A percentile compares a stretch with the other conserved stretches of the same genome.
Conservation (phyloP, 2,113 vertebrate genomes). For the Pygoscelis antarcticus region DNA sequence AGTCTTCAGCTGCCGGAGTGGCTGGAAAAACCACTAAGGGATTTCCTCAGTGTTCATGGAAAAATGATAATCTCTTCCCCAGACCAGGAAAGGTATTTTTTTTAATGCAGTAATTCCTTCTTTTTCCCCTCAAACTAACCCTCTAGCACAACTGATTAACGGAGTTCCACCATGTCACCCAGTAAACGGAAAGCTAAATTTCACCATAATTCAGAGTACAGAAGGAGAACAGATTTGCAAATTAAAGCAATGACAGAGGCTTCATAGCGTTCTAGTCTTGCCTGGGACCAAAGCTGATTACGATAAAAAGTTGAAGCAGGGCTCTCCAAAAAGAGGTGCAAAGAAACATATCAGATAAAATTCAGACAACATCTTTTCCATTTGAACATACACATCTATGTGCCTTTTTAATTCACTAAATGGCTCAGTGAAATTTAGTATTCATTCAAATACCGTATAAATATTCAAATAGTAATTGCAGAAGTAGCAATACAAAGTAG, state of each 20-base stretch:
- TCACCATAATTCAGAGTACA: not conserved
- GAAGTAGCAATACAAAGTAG: not conserved
- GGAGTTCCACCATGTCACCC: not conserved
- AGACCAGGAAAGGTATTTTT: not conserved
- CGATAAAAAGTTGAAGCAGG: not conserved
- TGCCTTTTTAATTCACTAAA: not conserved
- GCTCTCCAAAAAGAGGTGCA: not conserved
- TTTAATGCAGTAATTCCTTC: not conserved
- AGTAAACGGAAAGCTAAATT: not conserved
- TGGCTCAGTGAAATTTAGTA: not conserved
- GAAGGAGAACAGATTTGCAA: not conserved
- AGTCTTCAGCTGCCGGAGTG: not conserved
- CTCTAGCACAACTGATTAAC: not conserved
- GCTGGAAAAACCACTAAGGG: not conserved
- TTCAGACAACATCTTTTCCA: not conserved
- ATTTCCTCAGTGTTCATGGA: not conserved
- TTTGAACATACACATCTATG: not conserved
- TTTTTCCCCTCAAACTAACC: not conserved
- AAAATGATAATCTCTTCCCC: not conserved
- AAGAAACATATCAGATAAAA: not conserved
- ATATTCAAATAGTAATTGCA: not conserved
- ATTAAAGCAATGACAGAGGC: not conserved
- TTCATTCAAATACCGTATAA: not conserved
- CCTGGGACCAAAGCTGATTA: not conserved
- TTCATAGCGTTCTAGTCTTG: not conserved